Evolutionary conservation across 2,888 invertebrate genomes (phyloP).

Genomic region (Spodoptera picta): DNA sequence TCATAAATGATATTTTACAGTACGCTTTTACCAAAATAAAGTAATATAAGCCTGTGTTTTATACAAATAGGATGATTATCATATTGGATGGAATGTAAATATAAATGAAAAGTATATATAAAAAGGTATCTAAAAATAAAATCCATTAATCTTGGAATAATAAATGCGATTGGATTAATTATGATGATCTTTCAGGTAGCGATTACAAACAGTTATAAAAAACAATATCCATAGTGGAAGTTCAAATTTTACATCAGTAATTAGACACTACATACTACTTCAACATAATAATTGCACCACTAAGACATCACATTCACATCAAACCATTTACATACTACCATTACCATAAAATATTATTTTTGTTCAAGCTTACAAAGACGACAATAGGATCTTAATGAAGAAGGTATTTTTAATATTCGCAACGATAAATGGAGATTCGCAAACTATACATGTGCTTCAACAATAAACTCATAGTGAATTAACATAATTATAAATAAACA

Average conservation of each 20-base stretch:
- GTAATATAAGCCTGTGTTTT: background rate
- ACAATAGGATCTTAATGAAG: background rate
- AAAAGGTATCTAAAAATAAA: constrained; percentile 14
- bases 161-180: constrained; percentile 25
- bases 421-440: constrained; percentile 19
- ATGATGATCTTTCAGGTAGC: background rate
- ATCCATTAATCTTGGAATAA: constrained; percentile 8
- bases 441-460: constrained; percentile 5
- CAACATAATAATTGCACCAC: constrained; percentile 3
- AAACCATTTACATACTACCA: constrained; percentile 10
- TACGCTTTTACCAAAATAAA: too few relatives aligned
- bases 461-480: constrained; percentile 5
- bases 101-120: constrained; percentile 8
- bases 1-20: too few relatives aligned
- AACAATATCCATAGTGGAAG: too few relatives aligned
- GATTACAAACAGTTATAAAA: background rate
- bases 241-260: too few relatives aligned
- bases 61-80: background rate
- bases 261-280: background rate
- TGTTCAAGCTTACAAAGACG: background rate
- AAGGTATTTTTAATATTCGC: constrained; percentile 12
- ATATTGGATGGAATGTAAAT: constrained; percentile 33
- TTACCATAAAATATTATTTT: constrained; percentile 7
- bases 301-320: background rate
- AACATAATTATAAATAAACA: too few relatives aligned